A percentile compares a stretch with the other conserved stretches of the same genome.
These are phyloP conservation scores for Athalia circularis DNA, from an alignment of 2,888 invertebrate species.

Conservation along the genomic window DNA sequence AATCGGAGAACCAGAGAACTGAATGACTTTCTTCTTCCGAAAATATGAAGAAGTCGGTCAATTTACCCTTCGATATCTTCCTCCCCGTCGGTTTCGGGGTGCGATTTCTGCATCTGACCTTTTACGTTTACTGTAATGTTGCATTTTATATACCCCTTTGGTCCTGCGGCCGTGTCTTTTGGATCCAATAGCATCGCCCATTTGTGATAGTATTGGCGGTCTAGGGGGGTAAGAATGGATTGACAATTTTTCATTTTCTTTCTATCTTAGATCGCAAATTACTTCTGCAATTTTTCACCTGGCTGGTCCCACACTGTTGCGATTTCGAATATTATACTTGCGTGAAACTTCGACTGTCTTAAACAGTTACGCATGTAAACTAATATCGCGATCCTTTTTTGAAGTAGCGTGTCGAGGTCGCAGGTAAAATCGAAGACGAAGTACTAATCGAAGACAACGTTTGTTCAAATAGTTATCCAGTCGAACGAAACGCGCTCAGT, in stretches of 20 bases:
- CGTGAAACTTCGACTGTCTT: slow-evolving; percentile 71
- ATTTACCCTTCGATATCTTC: slow-evolving; percentile 84
- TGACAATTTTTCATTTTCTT: not conserved
- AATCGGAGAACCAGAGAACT: not conserved
- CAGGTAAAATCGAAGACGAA: slow-evolving; percentile 82
- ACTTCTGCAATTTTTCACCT: slow-evolving; percentile 72
- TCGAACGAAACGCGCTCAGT: too few relatives aligned
- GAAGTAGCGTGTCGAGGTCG: slow-evolving; percentile 77
- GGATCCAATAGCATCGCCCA: slow-evolving; percentile 88
- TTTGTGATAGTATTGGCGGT: slow-evolving; percentile 89
- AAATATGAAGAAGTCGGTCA: not conserved
- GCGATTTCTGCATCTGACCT: slow-evolving; percentile 80
- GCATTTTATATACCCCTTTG: slow-evolving; percentile 87
- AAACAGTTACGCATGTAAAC: slow-evolving; percentile 72
- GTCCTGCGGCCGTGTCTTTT: slow-evolving; percentile 77
- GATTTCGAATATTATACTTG: slow-evolving; percentile 80
- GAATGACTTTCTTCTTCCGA: not conserved
- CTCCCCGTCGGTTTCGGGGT: slow-evolving; percentile 76
- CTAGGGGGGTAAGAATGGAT: slow-evolving; percentile 71
- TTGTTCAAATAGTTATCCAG: not conserved
- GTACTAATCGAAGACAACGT: slow-evolving; percentile 74
- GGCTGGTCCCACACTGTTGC: slow-evolving; percentile 84
- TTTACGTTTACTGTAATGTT: slow-evolving; percentile 85
- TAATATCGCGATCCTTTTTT: slow-evolving; percentile 78
- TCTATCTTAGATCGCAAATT: not conserved